These are phyloP conservation scores for Hirudinaria manillensis DNA, from an alignment of 2,888 invertebrate species.

Conservation along the genomic window DNA sequence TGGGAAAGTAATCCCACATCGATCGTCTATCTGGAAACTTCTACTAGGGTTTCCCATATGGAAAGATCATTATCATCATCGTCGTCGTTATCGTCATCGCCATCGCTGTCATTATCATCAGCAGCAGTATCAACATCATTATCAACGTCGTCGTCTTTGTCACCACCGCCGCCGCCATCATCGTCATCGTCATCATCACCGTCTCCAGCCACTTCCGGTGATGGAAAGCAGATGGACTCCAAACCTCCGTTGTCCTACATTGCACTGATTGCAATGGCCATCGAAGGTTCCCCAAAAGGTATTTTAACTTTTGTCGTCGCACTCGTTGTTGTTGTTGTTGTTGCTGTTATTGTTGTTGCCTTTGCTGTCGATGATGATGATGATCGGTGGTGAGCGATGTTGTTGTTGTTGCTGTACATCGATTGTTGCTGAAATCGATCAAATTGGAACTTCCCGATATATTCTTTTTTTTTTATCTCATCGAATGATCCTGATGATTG, in stretches of 20 bases:
- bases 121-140: no score
- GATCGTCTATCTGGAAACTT: no score
- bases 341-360: neutral
- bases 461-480: no score
- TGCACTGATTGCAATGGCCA: slow-evolving; percentile 19
- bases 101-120: neutral
- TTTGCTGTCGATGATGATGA: no score
- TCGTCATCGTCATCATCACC: neutral
- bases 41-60: no score
- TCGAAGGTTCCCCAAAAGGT: slow-evolving; percentile 9
- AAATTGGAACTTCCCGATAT: no score
- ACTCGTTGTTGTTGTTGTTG: neutral
- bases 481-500: no score
- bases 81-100: neutral
- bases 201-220: neutral
- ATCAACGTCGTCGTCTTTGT: neutral
- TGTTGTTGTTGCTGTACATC: no score
- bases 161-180: neutral
- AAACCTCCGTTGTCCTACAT: slow-evolving; percentile 15
- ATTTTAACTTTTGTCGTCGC: neutral
- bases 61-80: no score
- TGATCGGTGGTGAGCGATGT: no score
- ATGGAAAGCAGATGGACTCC: neutral
- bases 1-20: no score
- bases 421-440: no score